Conservation (phyloP, 1,140 invertebrate species). For the Pseudomyrmex gracilis region DNA sequence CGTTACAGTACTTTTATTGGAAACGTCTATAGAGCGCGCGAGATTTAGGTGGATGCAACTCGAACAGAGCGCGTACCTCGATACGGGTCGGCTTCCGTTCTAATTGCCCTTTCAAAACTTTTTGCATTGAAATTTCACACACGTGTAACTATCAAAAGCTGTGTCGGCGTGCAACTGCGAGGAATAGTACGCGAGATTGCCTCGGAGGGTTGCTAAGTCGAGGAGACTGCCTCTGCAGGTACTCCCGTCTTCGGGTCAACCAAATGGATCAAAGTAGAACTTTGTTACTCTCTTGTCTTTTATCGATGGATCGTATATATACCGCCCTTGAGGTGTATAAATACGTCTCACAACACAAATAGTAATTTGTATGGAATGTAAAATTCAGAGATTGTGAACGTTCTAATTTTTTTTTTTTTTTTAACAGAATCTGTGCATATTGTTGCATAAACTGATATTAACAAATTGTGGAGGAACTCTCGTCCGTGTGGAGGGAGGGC, state of each 20-base stretch:
- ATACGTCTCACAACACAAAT: conserved; percentile 34
- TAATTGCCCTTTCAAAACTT: conserved; percentile 70
- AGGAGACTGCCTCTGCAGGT: conserved; percentile 37
- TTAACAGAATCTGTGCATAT: too few species aligned
- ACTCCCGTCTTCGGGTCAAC: conserved; percentile 43
- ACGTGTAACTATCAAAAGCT: conserved; percentile 57
- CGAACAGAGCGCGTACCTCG: background rate
- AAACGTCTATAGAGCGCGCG: background rate
- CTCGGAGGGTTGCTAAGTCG: conserved; percentile 46
- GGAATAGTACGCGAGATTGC: conserved; percentile 52
- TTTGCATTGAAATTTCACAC: conserved; percentile 66
- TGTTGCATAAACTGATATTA: too few species aligned
- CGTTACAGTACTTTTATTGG: conserved; percentile 26
- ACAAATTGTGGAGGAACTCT: background rate
- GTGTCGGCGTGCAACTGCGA: conserved; percentile 23
- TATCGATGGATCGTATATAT: conserved; percentile 14
- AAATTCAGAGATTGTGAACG: background rate
- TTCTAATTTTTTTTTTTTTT: background rate
- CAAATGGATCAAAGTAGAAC: conserved; percentile 54
- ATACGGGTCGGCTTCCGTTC: conserved; percentile 55
- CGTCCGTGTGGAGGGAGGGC: background rate
- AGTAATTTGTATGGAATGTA: conserved; percentile 31
- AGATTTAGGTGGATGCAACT: conserved; percentile 31
- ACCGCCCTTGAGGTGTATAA: conserved; percentile 41
- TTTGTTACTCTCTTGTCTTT: conserved; percentile 44